Percentiles rank a stretch among this genome's conserved stretches.
These are phyloP conservation scores for Myopa tessellatipennis DNA, from an alignment of 2,888 invertebrate genomes.

Conservation along the genomic window DNA sequence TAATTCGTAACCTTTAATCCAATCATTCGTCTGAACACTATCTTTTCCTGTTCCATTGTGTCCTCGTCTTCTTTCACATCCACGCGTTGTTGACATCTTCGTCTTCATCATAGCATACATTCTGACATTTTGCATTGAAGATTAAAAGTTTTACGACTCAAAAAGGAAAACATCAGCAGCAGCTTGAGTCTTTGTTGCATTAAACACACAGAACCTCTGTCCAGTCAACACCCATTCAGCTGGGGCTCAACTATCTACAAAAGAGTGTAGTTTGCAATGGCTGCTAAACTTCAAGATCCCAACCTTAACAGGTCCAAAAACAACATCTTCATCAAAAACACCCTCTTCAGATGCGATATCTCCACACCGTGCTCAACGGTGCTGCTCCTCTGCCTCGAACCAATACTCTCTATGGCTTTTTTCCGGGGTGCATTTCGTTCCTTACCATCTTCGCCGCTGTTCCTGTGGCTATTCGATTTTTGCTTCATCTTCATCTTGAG, in stretches of 20 bases:
- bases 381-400: neutral
- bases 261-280: neutral
- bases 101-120: constrained; percentile 36
- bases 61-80: neutral
- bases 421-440: neutral
- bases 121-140: constrained; percentile 51
- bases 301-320: neutral
- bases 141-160: constrained; percentile 48
- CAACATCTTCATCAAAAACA: constrained; percentile 12
- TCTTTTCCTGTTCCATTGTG: neutral
- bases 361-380: constrained; percentile 5
- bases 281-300: neutral
- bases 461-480: constrained; percentile 32
- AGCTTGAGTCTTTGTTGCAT: constrained; percentile 4
- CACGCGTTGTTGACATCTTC: constrained; percentile 21
- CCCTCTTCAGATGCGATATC: constrained; percentile 4
- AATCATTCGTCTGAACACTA: neutral
- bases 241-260: neutral
- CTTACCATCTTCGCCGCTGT: constrained; percentile 13
- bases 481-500: constrained; percentile 35
- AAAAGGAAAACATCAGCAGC: constrained; percentile 17
- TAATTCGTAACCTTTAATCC: constrained; percentile 1
- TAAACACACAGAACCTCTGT: neutral
- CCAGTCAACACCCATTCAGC: neutral
- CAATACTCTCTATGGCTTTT: neutral